Evolutionary conservation across 1,140 invertebrate species (phyloP).

Genomic region (Drosophila repletoides): DNA sequence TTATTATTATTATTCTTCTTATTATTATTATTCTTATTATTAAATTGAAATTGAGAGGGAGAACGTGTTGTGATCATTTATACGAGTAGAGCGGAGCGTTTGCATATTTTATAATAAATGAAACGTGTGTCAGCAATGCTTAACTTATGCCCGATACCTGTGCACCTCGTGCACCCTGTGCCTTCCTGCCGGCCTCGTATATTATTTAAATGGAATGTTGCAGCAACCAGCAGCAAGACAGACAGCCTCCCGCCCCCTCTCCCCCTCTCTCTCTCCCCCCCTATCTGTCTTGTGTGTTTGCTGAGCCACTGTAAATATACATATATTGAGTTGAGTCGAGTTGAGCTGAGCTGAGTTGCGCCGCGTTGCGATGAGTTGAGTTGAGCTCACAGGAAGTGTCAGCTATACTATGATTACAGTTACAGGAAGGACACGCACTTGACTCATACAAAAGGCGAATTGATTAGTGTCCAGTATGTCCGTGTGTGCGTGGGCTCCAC

Average conservation of each 20-base stretch:
- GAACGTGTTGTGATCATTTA: constrained; percentile 63
- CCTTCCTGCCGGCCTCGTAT: constrained; percentile 30
- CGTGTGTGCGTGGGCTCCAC: constrained; percentile 2
- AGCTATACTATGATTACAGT: constrained; percentile 41
- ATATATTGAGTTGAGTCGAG: constrained; percentile 12
- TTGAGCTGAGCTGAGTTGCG: constrained; percentile 11
- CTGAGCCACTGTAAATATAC: constrained; percentile 35
- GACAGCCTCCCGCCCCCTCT: constrained; percentile 11
- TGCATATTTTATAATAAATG: constrained; percentile 80
- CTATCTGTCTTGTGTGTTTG: constrained; percentile 20
- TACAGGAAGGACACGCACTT: constrained; percentile 27
- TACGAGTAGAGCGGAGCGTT: constrained; percentile 34
- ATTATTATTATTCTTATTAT: too few relatives aligned
- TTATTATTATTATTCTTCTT: too few relatives aligned
- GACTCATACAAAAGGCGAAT: constrained; percentile 30
- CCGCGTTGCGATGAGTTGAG: too few relatives aligned
- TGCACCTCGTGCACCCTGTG: background rate
- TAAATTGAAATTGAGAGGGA: too few relatives aligned
- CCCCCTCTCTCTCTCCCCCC: background rate
- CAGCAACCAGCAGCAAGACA: constrained; percentile 37
- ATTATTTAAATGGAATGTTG: constrained; percentile 71
- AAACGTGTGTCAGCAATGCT: constrained; percentile 77
- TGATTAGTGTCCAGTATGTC: constrained; percentile 44
- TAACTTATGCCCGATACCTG: constrained; percentile 42
- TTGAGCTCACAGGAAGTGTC: constrained; percentile 35